phyloP scores from a whole-genome alignment of 2,113 vertebrate species.

The Forbesichthys agassizii region DNA sequence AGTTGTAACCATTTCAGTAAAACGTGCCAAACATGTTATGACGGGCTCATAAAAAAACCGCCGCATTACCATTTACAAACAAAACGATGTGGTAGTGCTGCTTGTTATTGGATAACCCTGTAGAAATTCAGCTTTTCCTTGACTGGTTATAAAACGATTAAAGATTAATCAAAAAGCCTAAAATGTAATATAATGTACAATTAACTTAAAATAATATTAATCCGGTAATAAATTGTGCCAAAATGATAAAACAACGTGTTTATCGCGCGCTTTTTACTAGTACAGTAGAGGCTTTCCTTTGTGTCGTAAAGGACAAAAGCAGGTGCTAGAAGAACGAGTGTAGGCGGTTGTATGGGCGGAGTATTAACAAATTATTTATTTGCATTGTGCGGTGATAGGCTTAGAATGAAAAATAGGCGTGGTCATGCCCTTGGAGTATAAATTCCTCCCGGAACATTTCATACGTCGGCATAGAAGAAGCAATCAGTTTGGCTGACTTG shows the following conservation, averaged over 20 bases:
- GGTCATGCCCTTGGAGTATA: conserved; percentile 14
- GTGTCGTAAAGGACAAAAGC: conserved; percentile 76
- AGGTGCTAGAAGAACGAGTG: conserved; percentile 64
- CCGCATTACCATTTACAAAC: background rate
- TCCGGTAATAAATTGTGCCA: background rate
- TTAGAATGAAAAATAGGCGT: conserved; percentile 25
- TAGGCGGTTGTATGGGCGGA: conserved; percentile 38
- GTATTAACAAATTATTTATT: conserved; percentile 3
- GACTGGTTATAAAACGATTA: background rate
- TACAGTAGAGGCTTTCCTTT: conserved; percentile 52
- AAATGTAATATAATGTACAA: no score
- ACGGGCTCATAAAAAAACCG: background rate
- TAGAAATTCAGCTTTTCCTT: background rate
- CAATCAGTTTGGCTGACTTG: background rate
- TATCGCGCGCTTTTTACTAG: conserved; percentile 4
- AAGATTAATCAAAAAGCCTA: no score
- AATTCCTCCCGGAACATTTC: conserved; percentile 29
- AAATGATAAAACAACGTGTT: background rate
- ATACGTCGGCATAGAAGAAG: background rate
- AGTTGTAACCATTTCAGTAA: background rate
- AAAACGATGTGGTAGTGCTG: background rate
- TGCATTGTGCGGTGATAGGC: conserved; percentile 36
- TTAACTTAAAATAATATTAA: no score
- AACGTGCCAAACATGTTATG: conserved; percentile 23
- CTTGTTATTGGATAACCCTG: background rate